phyloP scores from a whole-genome alignment of 2,888 invertebrate genomes.

The Megamerina dolium region DNA sequence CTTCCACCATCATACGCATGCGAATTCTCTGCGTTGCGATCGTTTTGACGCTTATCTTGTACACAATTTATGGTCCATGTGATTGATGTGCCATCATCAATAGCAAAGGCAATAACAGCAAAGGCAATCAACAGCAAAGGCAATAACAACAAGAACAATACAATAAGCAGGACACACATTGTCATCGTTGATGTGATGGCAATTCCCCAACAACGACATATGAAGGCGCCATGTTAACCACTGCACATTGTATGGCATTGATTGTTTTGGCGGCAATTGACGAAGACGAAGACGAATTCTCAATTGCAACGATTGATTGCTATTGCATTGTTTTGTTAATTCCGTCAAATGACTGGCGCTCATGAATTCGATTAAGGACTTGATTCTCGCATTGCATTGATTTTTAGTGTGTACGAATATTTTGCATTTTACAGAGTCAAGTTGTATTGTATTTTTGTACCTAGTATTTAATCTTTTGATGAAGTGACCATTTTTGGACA shows the following conservation, averaged over 20 bases:
- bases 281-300: conserved; percentile 1
- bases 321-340: too few relatives aligned
- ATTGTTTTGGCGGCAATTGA: conserved; percentile 1
- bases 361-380: too few relatives aligned
- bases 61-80: conserved; percentile 36
- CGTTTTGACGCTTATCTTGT: conserved; percentile 10
- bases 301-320: conserved; percentile 4
- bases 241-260: conserved; percentile 1
- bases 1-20: too few relatives aligned
- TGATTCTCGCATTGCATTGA: too few relatives aligned
- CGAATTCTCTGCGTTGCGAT: conserved; percentile 27
- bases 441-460: too few relatives aligned
- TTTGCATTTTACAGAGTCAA: too few relatives aligned
- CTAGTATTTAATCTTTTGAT: too few relatives aligned
- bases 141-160: neutral
- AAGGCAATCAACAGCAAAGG: neutral
- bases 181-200: conserved; percentile 28
- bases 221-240: conserved; percentile 44
- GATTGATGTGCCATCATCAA: conserved; percentile 50
- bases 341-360: too few relatives aligned
- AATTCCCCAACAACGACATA: conserved; percentile 37
- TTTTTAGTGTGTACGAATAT: conserved; percentile 4
- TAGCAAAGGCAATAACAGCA: too few relatives aligned
- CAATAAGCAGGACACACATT: too few relatives aligned
- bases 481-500: too few relatives aligned